phyloP scores from a whole-genome alignment of 37 sponge, comb jelly and placozoan species.

The Oscarella lobularis region DNA sequence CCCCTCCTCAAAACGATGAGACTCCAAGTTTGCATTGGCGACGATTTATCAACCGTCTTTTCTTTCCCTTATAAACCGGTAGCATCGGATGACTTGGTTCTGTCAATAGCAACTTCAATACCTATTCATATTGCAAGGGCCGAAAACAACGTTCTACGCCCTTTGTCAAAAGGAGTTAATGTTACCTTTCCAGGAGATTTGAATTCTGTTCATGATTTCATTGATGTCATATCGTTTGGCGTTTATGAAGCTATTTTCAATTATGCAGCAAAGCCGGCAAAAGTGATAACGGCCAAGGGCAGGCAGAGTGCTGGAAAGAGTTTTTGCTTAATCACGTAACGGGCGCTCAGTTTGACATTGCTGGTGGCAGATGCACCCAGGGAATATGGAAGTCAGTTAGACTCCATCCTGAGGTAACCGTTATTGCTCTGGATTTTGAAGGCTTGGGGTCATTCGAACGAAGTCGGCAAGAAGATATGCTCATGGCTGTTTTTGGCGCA shows the following conservation, averaged over 20 bases:
- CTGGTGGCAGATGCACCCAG: not conserved
- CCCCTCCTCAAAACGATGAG: not conserved
- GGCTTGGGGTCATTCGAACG: not conserved
- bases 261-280: not conserved
- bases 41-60: not conserved
- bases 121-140: constrained; percentile 7
- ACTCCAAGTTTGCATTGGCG: not conserved
- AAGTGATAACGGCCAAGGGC: not conserved
- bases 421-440: not conserved
- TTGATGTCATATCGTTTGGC: not conserved
- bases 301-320: constrained; percentile 5
- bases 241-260: not conserved
- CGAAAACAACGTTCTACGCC: not conserved
- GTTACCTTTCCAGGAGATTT: no score
- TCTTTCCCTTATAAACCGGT: not conserved
- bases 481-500: not conserved
- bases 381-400: not conserved
- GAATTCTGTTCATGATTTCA: not conserved
- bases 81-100: not conserved
- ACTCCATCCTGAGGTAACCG: not conserved
- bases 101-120: not conserved
- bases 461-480: not conserved
- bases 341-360: constrained; percentile 3
- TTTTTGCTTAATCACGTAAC: not conserved
- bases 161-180: not conserved